phyloP scores from a whole-genome alignment of 1,140 invertebrate species.

The Brachionus manjavacas region DNA sequence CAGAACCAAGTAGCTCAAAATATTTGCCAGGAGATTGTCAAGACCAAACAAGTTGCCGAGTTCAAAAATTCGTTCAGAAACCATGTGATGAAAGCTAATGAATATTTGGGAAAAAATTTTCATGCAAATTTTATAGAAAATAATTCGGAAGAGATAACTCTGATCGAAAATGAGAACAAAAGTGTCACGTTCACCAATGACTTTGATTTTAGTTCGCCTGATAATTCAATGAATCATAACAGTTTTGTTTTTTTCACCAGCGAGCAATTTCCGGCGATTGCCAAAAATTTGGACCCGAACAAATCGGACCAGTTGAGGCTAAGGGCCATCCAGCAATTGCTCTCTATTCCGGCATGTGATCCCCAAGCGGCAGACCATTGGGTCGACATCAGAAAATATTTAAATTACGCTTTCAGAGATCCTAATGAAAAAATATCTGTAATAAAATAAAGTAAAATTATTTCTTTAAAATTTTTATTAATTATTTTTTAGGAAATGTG shows the following conservation, averaged over 20 bases:
- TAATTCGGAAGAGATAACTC: constrained; percentile 14
- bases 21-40: neutral
- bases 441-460: neutral
- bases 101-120: neutral
- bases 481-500: constrained; percentile 18
- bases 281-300: constrained; percentile 15
- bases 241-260: constrained; percentile 41
- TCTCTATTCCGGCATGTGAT: constrained; percentile 28
- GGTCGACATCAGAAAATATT: constrained; percentile 36
- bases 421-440: constrained; percentile 9
- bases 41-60: neutral
- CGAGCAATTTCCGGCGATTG: constrained; percentile 31
- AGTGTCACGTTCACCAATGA: constrained; percentile 19
- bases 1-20: constrained; percentile 18
- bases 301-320: constrained; percentile 29
- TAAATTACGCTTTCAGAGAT: constrained; percentile 24
- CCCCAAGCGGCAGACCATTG: constrained; percentile 37
- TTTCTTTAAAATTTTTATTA: neutral
- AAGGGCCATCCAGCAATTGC: constrained; percentile 34
- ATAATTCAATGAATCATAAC: constrained; percentile 41
- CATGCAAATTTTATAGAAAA: constrained; percentile 23
- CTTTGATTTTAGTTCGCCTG: constrained; percentile 18
- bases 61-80: neutral
- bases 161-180: constrained; percentile 21
- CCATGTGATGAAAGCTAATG: neutral